These are phyloP conservation scores for Theocolax elegans DNA, from an alignment of 1,140 invertebrate genomes.

Conservation along the genomic window DNA sequence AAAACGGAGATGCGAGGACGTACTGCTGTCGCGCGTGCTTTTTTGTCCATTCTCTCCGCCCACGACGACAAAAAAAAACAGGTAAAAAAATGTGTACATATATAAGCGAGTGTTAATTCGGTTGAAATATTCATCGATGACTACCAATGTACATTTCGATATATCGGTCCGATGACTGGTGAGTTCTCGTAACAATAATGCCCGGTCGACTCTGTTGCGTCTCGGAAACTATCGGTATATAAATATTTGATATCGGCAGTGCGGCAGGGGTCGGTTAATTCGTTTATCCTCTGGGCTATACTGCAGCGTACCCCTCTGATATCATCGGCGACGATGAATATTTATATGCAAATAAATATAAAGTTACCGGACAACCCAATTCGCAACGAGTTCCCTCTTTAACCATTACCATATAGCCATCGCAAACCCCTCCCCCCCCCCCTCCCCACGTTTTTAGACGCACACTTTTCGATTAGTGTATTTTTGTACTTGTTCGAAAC, in stretches of 20 bases:
- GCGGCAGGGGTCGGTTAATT: conserved; percentile 33
- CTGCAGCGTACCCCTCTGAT: conserved; percentile 37
- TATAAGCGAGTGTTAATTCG: conserved; percentile 11
- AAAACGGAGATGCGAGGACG: too few relatives aligned
- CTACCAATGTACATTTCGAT: too few relatives aligned
- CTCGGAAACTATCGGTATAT: conserved; percentile 26
- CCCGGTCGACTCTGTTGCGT: not conserved
- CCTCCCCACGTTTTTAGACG: too few relatives aligned
- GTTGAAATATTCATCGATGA: conserved; percentile 9
- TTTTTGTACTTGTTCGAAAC: too few relatives aligned
- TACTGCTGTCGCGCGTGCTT: too few relatives aligned
- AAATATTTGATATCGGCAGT: conserved; percentile 32
- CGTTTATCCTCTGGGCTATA: conserved; percentile 44
- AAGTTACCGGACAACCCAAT: not conserved
- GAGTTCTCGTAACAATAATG: conserved; percentile 3
- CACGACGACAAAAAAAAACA: too few relatives aligned
- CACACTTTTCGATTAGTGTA: too few relatives aligned
- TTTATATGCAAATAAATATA: conserved; percentile 47
- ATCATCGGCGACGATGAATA: conserved; percentile 42
- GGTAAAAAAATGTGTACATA: not conserved
- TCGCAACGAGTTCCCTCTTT: not conserved
- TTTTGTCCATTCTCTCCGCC: too few relatives aligned
- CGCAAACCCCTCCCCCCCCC: too few relatives aligned
- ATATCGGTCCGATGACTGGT: too few relatives aligned
- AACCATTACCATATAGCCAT: not conserved